Evolutionary conservation across 2,888 invertebrate species (phyloP).

Genomic region (Thera obeliscata): DNA sequence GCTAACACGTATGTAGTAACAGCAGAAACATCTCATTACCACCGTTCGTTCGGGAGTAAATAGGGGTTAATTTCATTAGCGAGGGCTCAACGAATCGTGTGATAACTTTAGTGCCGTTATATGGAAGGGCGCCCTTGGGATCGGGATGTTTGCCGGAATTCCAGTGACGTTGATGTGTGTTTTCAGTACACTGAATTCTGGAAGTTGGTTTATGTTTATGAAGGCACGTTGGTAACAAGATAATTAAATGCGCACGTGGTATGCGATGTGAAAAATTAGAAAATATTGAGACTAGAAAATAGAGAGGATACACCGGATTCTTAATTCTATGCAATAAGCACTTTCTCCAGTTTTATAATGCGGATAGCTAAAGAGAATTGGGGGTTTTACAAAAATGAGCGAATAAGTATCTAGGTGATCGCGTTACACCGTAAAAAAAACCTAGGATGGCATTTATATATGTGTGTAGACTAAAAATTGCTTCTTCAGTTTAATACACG

Average conservation of each 20-base stretch:
- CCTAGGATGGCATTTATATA: too few species aligned
- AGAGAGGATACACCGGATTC: too few species aligned
- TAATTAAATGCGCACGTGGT: slow-evolving; percentile 19
- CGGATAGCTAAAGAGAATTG: too few species aligned
- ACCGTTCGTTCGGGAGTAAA: slow-evolving; percentile 68
- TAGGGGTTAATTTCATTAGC: slow-evolving; percentile 83
- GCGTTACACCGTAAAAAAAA: too few species aligned
- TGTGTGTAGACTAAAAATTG: too few species aligned
- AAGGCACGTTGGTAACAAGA: slow-evolving; percentile 26
- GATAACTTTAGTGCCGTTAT: slow-evolving; percentile 81
- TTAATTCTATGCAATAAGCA: too few species aligned
- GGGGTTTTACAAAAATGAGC: too few species aligned
- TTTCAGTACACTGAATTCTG: slow-evolving; percentile 45
- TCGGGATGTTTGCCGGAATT: slow-evolving; percentile 56
- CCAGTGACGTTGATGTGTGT: slow-evolving; percentile 61
- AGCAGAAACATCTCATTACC: slow-evolving; percentile 75
- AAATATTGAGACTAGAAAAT: too few species aligned
- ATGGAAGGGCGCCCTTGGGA: slow-evolving; percentile 72
- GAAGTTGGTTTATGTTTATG: slow-evolving; percentile 45
- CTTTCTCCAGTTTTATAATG: too few species aligned
- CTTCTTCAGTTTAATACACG: too few species aligned
- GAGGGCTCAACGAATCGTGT: slow-evolving; percentile 81
- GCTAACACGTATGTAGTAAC: slow-evolving; percentile 69
- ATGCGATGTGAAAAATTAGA: slow-evolving; percentile 8
- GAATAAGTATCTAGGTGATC: too few species aligned